Evolutionary conservation across 2,888 invertebrate species (phyloP).

Genomic region (Mongoloraphidia duomilia): DNA sequence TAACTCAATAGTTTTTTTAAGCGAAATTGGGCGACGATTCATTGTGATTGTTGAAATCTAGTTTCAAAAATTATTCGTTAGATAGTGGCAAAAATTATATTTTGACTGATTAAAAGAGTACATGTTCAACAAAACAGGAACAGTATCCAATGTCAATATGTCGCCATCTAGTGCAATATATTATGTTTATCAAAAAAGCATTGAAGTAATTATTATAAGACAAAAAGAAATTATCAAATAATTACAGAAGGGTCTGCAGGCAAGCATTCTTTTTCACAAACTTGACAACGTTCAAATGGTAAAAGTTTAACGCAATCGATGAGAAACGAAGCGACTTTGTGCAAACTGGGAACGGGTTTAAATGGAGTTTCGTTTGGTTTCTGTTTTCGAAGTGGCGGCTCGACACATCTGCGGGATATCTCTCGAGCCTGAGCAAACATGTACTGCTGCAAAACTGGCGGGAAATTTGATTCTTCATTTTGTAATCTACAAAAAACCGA

Average conservation of each 20-base stretch:
- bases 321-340: conserved; percentile 44
- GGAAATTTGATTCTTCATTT: conserved; percentile 48
- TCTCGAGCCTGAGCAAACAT: conserved; percentile 51
- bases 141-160: no score
- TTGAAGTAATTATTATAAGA: no score
- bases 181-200: no score
- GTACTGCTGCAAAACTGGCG: conserved; percentile 42
- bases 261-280: conserved; percentile 44
- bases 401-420: conserved; percentile 51
- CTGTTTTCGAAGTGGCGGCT: conserved; percentile 44
- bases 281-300: conserved; percentile 45
- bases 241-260: conserved; percentile 38
- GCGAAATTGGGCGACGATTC: no score
- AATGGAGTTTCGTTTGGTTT: conserved; percentile 40
- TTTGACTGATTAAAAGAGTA: no score
- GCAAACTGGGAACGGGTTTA: conserved; percentile 44
- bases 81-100: no score
- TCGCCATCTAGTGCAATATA: no score
- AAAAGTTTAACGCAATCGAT: conserved; percentile 43
- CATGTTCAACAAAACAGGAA: no score
- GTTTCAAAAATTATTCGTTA: no score
- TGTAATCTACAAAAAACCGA: conserved; percentile 32
- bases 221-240: conserved; percentile 3
- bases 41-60: no score
- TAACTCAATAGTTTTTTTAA: background rate